phyloP scores from a whole-genome alignment of 2,888 invertebrate genomes.

The Furcula furcula region DNA sequence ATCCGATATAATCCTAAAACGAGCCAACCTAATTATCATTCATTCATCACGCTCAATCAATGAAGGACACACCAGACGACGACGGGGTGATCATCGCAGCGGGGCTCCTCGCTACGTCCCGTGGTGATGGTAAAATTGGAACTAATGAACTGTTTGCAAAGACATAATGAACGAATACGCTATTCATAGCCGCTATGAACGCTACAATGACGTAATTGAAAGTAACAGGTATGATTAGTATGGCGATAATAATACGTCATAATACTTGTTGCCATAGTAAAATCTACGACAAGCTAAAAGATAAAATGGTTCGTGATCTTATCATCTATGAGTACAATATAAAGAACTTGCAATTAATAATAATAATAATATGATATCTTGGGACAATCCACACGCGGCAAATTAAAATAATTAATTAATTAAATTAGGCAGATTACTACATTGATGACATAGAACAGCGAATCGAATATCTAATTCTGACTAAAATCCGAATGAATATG shows the following conservation, averaged over 20 bases:
- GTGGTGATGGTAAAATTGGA: conserved; percentile 29
- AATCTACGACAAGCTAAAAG: not conserved
- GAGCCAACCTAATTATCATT: conserved; percentile 26
- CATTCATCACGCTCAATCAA: conserved; percentile 32
- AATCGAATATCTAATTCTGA: too few relatives aligned
- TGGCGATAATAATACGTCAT: not conserved
- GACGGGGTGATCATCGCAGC: conserved; percentile 33
- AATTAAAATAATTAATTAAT: too few relatives aligned
- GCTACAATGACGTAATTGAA: not conserved
- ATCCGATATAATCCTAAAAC: conserved; percentile 16
- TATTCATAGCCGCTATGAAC: not conserved
- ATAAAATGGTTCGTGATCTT: too few relatives aligned
- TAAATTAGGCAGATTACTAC: too few relatives aligned
- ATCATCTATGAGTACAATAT: too few relatives aligned
- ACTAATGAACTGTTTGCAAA: conserved; percentile 19
- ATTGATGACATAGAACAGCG: too few relatives aligned
- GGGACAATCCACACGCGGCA: too few relatives aligned
- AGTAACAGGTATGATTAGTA: not conserved
- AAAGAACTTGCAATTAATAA: too few relatives aligned
- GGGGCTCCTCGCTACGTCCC: conserved; percentile 24
- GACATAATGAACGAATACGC: not conserved
- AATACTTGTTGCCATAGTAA: not conserved
- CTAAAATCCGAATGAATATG: too few relatives aligned
- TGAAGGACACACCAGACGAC: conserved; percentile 17
- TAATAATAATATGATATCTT: too few relatives aligned